Evolutionary conservation across 2,797 vertebrate genomes (phyloP), one percentile per base, ranked within the genome.

Genomic region (Xiphophorus birchmanni): DNA sequence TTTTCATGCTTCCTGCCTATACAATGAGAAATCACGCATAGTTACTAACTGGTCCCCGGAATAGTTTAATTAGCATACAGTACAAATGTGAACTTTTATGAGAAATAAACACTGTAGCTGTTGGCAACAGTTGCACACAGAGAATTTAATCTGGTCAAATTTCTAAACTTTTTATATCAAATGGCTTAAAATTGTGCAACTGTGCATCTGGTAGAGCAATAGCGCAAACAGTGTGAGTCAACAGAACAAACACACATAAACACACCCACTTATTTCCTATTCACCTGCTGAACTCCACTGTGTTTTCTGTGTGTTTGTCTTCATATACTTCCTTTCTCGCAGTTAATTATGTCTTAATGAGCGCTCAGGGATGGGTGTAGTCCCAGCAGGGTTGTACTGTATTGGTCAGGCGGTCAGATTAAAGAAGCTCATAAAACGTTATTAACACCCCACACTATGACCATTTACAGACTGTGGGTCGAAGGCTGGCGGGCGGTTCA

Each of bases 351-450:
- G 76, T 73, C 81, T 40, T 82, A 87, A 88, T 75, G 80, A 89
- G 86, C 32, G 40, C 44, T 78, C 29, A 45, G 76, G 80, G 82
- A 86, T 79, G 72, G 77, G 76, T 18, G 86, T 83, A 79, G 84
- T 84, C 84, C 80, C 29, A 44, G 32, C 37, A 35, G 69, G 37
- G 47, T 71, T 44, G 69, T 50, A 74, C 75, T 82, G 83, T 74
- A 82, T 79, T 88, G 89, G 86, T 91, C 84, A 91, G 76, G 84
- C n/a, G n/a, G 71, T 82, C 78, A 83, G 87, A 92, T 89, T 90
- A 86, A 93, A 90, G 86, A 50, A 58, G 73, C 80, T 75, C 18
- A 0, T 91, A 80, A 93, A 93, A 84, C 60, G 84, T 91, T 90
- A 91, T 84, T 82, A 80, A 69, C 80, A 63, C 82, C 88, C 73